Percentiles rank a stretch among this genome's conserved stretches.
Conservation (phyloP, 2,888 invertebrate species). For the Escarpia spicata region DNA sequence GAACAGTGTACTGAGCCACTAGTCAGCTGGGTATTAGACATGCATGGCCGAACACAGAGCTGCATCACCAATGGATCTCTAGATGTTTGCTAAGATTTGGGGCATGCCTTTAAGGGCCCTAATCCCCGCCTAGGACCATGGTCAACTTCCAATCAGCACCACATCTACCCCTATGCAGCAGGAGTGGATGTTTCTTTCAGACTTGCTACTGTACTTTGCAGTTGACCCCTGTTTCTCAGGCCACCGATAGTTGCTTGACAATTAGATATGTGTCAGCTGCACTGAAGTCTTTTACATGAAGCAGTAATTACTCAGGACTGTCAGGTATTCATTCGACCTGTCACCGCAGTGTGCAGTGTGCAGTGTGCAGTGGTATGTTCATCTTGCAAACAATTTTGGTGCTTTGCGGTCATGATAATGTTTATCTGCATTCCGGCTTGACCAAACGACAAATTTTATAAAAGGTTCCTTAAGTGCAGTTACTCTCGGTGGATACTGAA, state of each 20-base stretch:
- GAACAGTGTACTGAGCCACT: neutral
- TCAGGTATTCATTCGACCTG: neutral
- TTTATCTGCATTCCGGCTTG: slow-evolving; percentile 7
- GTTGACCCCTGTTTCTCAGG: neutral
- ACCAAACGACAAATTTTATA: neutral
- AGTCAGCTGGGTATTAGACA: neutral
- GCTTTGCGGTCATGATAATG: slow-evolving; percentile 8
- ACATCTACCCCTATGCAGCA: neutral
- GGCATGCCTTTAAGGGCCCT: neutral
- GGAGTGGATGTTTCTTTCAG: neutral
- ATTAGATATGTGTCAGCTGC: neutral
- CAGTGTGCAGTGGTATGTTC: neutral
- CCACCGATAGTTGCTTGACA: neutral
- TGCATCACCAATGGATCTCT: neutral
- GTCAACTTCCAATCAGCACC: neutral
- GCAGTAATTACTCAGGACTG: neutral
- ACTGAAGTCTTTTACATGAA: neutral
- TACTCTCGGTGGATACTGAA: neutral
- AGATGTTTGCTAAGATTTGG: neutral
- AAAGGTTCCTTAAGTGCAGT: neutral
- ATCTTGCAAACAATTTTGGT: neutral
- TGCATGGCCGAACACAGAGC: neutral
- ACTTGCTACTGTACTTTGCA: neutral
- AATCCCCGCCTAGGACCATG: neutral
- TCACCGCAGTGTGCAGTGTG: neutral